Evolutionary conservation across 2,888 invertebrate genomes (phyloP), one percentile per base, ranked within the genome.

Genomic region (Drosophila sordidapex): DNA sequence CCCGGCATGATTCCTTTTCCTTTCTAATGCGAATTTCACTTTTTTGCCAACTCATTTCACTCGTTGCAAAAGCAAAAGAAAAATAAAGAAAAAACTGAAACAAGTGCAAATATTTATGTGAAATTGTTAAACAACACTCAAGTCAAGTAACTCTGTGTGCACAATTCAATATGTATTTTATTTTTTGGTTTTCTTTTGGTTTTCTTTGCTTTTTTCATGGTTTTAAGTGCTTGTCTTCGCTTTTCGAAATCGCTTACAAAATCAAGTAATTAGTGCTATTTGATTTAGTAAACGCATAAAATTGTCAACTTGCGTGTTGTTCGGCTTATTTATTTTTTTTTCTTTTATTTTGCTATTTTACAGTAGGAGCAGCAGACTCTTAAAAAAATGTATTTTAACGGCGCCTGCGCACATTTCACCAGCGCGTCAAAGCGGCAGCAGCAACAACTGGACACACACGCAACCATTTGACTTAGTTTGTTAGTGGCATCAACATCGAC

Each of bases 281-380:
- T 91, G 89, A 91, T 91, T 91, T 90, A 91, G 91, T 84, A 90
- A 91, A 90, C 83, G 75, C 83, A 79, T 87, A 70, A 89, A 89
- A 90, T 80, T 82, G 88, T 89, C 89, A 91, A 79, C 80, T 81
- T 21, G 70, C 70, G 36, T 72, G 75, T 70, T 38, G 38, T 56
- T 46, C 25, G 8, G 25, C n/a, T n/a, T n/a, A n/a, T n/a, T n/a
- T n/a, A n/a, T n/a, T n/a, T n/a, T n/a, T n/a, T 46, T 38, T 38
- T 48, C 52, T 74, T 48, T 56, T 31, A 15, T 52, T 5, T 56
- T 67, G 21, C 13, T 21, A 43, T 48, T 66, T 67, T 76, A 64
- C 70, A 7, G 46, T 46, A 46, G 43, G 43, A 46, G 46, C 7
- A 46, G 46, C 21, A 48, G 61, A 38, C 46, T 68, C 65, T 46